A percentile compares a stretch with the other conserved stretches of the same genome.
phyloP scores from a whole-genome alignment of 1,140 invertebrate genomes.

The Temnothorax longispinosus region DNA sequence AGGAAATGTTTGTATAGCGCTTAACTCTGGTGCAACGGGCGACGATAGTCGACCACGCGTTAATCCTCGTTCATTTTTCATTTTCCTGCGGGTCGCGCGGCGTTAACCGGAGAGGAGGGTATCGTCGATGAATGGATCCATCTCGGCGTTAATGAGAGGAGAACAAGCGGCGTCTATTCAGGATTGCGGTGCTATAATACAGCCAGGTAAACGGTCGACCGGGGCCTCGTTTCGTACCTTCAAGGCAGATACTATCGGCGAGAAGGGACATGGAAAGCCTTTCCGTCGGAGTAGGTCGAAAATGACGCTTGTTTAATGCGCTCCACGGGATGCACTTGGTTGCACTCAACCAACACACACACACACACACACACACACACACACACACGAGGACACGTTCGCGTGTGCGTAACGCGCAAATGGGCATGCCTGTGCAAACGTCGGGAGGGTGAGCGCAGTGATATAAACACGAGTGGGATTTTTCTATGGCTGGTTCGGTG shows the following conservation, averaged over 20 bases:
- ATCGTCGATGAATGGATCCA: slow-evolving; percentile 65
- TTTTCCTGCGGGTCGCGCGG: slow-evolving; percentile 46
- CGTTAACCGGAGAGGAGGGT: slow-evolving; percentile 20
- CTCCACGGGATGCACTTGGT: slow-evolving; percentile 59
- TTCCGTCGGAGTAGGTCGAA: slow-evolving; percentile 56
- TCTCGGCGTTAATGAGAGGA: slow-evolving; percentile 71
- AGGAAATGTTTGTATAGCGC: slow-evolving; percentile 1
- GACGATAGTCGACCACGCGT: slow-evolving; percentile 61
- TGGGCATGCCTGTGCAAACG: slow-evolving; percentile 14
- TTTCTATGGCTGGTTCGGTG: slow-evolving; percentile 65
- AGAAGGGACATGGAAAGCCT: slow-evolving; percentile 40
- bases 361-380: slow-evolving; percentile 10
- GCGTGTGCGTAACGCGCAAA: background rate
- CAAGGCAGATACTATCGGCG: slow-evolving; percentile 60
- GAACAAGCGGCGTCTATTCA: slow-evolving; percentile 65
- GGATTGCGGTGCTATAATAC: slow-evolving; percentile 52
- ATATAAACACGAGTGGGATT: slow-evolving; percentile 62
- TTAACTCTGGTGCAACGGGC: slow-evolving; percentile 21
- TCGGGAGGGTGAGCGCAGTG: slow-evolving; percentile 55
- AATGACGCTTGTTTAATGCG: slow-evolving; percentile 62
- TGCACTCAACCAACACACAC: slow-evolving; percentile 43
- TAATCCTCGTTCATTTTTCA: slow-evolving; percentile 72
- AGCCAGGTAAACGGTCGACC: slow-evolving; percentile 62
- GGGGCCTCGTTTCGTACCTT: slow-evolving; percentile 33
- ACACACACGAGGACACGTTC: background rate